Evolutionary conservation across 2,888 invertebrate species (phyloP), one percentile per base, ranked within the genome.

Genomic region (Orthosia incerta): DNA sequence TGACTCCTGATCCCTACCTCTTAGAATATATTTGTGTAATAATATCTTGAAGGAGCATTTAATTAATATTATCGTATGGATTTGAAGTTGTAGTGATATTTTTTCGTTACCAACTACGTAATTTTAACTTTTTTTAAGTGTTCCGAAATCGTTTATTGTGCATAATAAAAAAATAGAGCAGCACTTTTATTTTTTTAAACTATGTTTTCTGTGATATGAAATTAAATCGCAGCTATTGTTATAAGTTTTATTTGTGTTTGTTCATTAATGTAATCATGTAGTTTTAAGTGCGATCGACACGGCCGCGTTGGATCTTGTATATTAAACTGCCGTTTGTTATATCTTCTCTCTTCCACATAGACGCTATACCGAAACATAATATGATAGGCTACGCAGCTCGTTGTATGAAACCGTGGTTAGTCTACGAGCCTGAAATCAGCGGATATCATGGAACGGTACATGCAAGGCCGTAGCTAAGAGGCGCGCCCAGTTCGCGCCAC

Each of bases 81-180:
- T 87, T 88, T 89, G 84, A 87, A 88, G 87, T 85, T 89, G 89
- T 93, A 94, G 95, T 95, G 95, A 95, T 95, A 94, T 93, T 88
- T 91, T 92, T 94, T 92, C 89, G 95, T 95, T 95, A 95, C 95
- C 95, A 95, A 89, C 86, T 92, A 90, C 86, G 89, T 94, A 93
- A 91, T 88, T 90, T 87, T 86, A 88, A 86, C 71, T 84, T 91
- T 89, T 91, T 86, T 91, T 92, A 91, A 87, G 89, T 83, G 88
- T 87, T 85, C 83, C 84, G 72, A 87, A 91, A 90, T 87, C 82
- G 79, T 88, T 90, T 86, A 84, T 77, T 79, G 79, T 84, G 82
- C 79, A 82, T 74, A 83, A 76, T 79, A 76, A 71, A 79, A 76
- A 79, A 79, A 70, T 79, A 82, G 69, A 80, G 63, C 74, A 80